These are phyloP conservation scores for Corythaeola cristata DNA, from an alignment of 2,113 vertebrate species.

Conservation along the genomic window DNA sequence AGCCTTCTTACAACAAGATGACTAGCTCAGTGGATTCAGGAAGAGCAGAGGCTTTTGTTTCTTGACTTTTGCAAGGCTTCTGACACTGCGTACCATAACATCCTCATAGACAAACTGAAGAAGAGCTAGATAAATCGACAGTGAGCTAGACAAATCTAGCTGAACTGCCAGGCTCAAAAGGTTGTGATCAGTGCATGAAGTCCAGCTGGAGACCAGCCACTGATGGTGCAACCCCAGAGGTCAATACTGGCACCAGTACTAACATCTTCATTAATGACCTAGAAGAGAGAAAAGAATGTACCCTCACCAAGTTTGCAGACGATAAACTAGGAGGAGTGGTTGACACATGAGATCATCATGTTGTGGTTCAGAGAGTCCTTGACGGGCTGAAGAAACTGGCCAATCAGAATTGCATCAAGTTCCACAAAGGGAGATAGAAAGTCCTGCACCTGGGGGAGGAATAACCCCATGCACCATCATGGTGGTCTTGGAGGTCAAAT, in stretches of 20 bases:
- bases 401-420: neutral
- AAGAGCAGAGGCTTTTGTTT: neutral
- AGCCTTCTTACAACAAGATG: neutral
- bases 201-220: neutral
- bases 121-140: neutral
- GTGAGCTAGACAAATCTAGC: neutral
- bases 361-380: neutral
- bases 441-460: neutral
- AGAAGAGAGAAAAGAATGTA: neutral
- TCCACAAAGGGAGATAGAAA: neutral
- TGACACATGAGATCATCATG: neutral
- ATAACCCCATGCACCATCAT: neutral
- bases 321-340: neutral
- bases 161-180: neutral
- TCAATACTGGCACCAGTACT: neutral
- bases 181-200: neutral
- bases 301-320: neutral
- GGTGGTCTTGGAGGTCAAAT: rapidly evolving
- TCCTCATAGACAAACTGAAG: neutral
- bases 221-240: neutral
- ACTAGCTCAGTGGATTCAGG: neutral
- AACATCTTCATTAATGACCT: neutral
- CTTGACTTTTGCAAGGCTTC: neutral
- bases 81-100: neutral
- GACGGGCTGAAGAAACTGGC: neutral